A percentile compares a stretch with the other conserved stretches of the same genome.
phyloP scores from a whole-genome alignment of 1,140 invertebrate genomes.

The Vollenhovia emeryi region DNA sequence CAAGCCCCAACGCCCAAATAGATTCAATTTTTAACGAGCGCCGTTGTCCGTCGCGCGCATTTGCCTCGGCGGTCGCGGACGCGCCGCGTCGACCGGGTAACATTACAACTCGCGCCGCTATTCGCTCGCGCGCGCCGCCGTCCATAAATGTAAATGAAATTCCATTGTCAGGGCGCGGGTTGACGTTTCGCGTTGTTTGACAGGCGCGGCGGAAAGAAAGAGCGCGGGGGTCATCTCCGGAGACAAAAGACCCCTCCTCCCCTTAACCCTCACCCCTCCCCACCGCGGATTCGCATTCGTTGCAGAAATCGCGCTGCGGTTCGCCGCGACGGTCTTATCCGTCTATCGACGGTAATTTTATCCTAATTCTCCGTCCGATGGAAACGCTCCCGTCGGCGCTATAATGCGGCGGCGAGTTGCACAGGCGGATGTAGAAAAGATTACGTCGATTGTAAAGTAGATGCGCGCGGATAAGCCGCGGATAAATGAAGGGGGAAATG shows the following conservation, averaged over 20 bases:
- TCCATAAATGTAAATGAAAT: conserved; percentile 73
- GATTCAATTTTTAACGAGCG: conserved; percentile 83
- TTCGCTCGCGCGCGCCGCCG: conserved; percentile 20
- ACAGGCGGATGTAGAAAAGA: neutral
- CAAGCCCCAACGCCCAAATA: conserved; percentile 78
- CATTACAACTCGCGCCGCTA: conserved; percentile 64
- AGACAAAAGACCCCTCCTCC: neutral
- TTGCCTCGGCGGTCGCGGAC: conserved; percentile 72
- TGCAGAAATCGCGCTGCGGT: neutral
- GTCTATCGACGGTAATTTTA: conserved; percentile 11
- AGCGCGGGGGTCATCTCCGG: neutral
- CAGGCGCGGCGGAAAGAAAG: neutral
- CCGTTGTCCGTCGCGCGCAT: conserved; percentile 75
- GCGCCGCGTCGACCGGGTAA: conserved; percentile 74
- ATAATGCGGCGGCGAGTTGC: neutral
- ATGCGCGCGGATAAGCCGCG: conserved; percentile 28
- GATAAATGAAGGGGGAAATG: conserved; percentile 12
- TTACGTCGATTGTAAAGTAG: neutral
- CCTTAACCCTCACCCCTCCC: too few relatives aligned
- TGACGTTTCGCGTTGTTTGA: conserved; percentile 58
- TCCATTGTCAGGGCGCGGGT: conserved; percentile 40
- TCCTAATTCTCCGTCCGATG: conserved; percentile 14
- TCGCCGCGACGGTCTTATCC: neutral
- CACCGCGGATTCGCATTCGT: neutral
- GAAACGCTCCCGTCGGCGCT: neutral